Evolutionary conservation across 1,140 invertebrate species (phyloP), one percentile per base, ranked within the genome.

Genomic region (Andrena cerasifolii): DNA sequence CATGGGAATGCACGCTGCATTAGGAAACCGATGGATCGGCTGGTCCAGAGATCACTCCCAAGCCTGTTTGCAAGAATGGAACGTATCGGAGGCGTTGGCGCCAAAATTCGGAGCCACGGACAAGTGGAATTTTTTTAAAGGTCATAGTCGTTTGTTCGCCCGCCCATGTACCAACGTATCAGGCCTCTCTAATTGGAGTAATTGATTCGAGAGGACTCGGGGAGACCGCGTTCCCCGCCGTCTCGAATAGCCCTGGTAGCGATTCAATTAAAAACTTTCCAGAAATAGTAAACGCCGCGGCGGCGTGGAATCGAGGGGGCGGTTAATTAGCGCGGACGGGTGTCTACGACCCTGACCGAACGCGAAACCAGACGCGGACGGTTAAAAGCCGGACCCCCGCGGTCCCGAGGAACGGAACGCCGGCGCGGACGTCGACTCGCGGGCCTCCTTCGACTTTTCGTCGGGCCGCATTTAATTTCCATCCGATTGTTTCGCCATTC

Each of bases 401-500:
- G 71, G 0, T 74, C 45, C 18, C 45, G 6, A 40, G 24, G 49
- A 58, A 45, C 43, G 43, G 53, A 54, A 0, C 5, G 21, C 7
- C 10, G 28, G 43, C 36, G 40, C 56, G 10, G 12, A 33, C 40
- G 45, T 53, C 26, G 26, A 3, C 33, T n/a, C n/a, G n/a, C n/a
- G n/a, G n/a, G n/a, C 47, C 16, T 40, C 62, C 71, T 65, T 65
- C 61, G 12, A 58, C 56, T 47, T 61, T 70, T 66, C 59, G n/a
- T 59, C 43, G 47, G 31, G 10, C 28, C 14, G 47, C 67, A 49
- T 72, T 80, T 82, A 58, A 83, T 85, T 85, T 81, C 74, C 82
- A 79, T 86, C 78, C 78, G 78, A 71, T 62, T 80, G 78, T 87
- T 89, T 88, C 67, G 75, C 79, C 83, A 85, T 89, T 89, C 89